Evolutionary conservation across 2,888 invertebrate species (phyloP).

Genomic region (Nemotelus nigrinus): DNA sequence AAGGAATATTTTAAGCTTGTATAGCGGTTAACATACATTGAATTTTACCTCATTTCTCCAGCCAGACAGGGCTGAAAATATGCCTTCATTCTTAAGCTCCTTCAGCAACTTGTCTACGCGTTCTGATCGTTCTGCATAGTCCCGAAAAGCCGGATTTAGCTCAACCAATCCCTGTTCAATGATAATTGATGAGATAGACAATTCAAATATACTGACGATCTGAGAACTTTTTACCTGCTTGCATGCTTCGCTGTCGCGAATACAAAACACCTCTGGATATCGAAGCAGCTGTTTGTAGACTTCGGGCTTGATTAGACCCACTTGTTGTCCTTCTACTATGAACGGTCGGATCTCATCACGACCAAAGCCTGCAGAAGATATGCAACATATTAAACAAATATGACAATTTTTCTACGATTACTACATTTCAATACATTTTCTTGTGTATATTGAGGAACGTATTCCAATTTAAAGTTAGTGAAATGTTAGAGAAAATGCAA

Average conservation of each 20-base stretch:
- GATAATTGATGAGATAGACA: conserved; percentile 2
- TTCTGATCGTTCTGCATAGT: conserved; percentile 82
- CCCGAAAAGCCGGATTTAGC: conserved; percentile 86
- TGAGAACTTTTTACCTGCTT: conserved; percentile 58
- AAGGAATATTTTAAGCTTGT: background rate
- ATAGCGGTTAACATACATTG: background rate
- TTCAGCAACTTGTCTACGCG: conserved; percentile 82
- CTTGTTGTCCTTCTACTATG: conserved; percentile 87
- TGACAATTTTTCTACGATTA: no score
- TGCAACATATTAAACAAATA: background rate
- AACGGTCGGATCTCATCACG: conserved; percentile 86
- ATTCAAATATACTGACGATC: background rate
- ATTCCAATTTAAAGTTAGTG: no score
- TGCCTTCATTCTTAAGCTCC: conserved; percentile 78
- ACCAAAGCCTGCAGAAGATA: conserved; percentile 72
- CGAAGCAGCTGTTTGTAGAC: conserved; percentile 81
- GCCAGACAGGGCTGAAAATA: conserved; percentile 84
- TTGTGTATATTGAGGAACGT: no score
- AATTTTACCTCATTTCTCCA: conserved; percentile 88
- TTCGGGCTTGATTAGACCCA: conserved; percentile 87
- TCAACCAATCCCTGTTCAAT: conserved; percentile 74
- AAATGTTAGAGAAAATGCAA: no score
- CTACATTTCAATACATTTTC: no score
- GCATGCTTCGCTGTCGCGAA: conserved; percentile 62
- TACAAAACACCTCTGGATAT: conserved; percentile 79